phyloP scores from a whole-genome alignment of 1,140 invertebrate genomes.

The Rhyacophila brunnea region DNA sequence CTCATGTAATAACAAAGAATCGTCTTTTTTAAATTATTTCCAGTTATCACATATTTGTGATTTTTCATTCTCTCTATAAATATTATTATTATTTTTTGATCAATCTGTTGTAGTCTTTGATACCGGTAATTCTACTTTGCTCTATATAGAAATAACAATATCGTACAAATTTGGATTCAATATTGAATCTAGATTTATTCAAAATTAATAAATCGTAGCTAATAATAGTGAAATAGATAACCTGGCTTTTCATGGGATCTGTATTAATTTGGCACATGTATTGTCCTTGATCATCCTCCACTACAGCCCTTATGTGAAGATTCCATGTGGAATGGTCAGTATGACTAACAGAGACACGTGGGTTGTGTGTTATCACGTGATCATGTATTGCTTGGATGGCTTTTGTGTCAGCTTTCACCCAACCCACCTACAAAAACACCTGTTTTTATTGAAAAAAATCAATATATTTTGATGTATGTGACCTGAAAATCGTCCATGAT shows the following conservation, averaged over 20 bases:
- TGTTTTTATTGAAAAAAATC: background rate
- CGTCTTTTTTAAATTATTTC: too few species aligned
- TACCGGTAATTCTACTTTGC: too few species aligned
- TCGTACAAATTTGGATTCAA: too few species aligned
- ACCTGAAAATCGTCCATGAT: too few species aligned
- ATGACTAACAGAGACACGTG: conserved; percentile 75
- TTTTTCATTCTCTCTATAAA: too few species aligned
- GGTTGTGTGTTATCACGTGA: conserved; percentile 86
- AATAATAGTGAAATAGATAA: conserved; percentile 50
- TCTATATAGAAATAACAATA: too few species aligned
- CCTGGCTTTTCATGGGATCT: conserved; percentile 82
- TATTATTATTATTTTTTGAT: too few species aligned
- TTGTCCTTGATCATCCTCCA: conserved; percentile 77
- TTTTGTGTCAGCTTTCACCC: conserved; percentile 85
- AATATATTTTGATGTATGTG: background rate
- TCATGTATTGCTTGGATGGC: conserved; percentile 86
- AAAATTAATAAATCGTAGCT: too few species aligned
- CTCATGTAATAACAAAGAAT: too few species aligned
- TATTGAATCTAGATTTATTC: too few species aligned
- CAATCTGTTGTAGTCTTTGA: too few species aligned
- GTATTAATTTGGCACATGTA: conserved; percentile 85
- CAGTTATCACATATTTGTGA: too few species aligned
- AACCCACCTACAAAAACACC: conserved; percentile 71
- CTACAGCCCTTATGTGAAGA: conserved; percentile 77
- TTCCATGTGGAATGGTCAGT: conserved; percentile 79